Conservation (phyloP, 2,888 invertebrate species). For the Ganaspis brasiliensis region DNA sequence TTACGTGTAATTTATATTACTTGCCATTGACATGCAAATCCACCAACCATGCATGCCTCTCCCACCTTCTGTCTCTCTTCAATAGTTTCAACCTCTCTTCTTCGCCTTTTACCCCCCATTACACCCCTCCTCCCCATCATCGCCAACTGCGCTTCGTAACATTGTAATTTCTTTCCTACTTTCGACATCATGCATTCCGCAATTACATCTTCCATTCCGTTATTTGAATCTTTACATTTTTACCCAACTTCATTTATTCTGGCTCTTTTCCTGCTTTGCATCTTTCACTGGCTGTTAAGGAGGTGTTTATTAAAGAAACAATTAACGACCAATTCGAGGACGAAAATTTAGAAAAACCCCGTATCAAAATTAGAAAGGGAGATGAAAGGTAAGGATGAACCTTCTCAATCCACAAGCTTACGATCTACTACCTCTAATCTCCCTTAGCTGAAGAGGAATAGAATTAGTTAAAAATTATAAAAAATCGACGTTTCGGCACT, state of each 20-base stretch:
- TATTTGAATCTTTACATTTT: not conserved
- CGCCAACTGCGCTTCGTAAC: constrained; percentile 39
- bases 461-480: too few species aligned
- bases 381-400: too few species aligned
- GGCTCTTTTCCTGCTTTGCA: not conserved
- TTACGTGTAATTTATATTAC: constrained; percentile 81
- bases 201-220: constrained; percentile 11
- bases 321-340: too few species aligned
- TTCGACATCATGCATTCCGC: constrained; percentile 21
- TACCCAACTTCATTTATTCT: not conserved
- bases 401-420: too few species aligned
- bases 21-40: constrained; percentile 79
- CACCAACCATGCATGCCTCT: constrained; percentile 68
- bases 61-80: constrained; percentile 46
- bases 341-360: too few species aligned
- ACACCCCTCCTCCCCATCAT: constrained; percentile 14
- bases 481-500: too few species aligned
- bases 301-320: too few species aligned
- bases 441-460: too few species aligned
- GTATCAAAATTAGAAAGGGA: too few species aligned
- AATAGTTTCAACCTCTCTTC: constrained; percentile 9
- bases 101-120: constrained; percentile 11
- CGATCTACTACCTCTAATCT: too few species aligned
- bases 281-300: too few species aligned
- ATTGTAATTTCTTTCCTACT: constrained; percentile 36